phyloP scores from a whole-genome alignment of 2,797 vertebrate species.

The Picus viridis region DNA sequence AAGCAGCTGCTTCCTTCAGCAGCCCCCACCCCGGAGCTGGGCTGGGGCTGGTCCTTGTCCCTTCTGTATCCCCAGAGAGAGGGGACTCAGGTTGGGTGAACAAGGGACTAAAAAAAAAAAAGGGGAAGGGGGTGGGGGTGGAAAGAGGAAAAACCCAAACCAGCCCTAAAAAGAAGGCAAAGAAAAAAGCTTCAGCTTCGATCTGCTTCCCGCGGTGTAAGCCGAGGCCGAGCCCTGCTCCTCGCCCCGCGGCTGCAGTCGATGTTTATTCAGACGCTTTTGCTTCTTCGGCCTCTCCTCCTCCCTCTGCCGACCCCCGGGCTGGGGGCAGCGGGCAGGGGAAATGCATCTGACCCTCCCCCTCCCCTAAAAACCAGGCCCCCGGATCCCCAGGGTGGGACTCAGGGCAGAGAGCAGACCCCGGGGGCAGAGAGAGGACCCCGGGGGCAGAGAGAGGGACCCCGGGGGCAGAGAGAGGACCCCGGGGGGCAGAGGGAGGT shows the following conservation, averaged over 20 bases:
- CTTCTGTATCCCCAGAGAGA: not conserved
- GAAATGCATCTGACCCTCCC: not conserved
- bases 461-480: no score
- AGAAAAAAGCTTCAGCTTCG: slow-evolving; percentile 77
- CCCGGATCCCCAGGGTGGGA: no score
- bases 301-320: slow-evolving; percentile 1
- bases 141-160: not conserved
- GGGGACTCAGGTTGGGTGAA: not conserved
- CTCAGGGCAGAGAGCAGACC: no score
- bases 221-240: slow-evolving; percentile 80
- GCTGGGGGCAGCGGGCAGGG: not conserved
- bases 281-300: slow-evolving; percentile 78
- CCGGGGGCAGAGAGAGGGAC: no score
- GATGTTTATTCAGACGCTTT: slow-evolving; percentile 85
- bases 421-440: no score
- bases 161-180: not conserved
- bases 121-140: not conserved
- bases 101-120: no score
- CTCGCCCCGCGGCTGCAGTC: slow-evolving; percentile 82
- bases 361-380: no score
- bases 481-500: no score
- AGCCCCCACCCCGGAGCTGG: not conserved
- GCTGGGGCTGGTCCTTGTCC: not conserved
- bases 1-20: not conserved
- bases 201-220: slow-evolving; percentile 88